Evolutionary conservation across 2,888 invertebrate genomes (phyloP).

Genomic region (Hyppa rectilinea): DNA sequence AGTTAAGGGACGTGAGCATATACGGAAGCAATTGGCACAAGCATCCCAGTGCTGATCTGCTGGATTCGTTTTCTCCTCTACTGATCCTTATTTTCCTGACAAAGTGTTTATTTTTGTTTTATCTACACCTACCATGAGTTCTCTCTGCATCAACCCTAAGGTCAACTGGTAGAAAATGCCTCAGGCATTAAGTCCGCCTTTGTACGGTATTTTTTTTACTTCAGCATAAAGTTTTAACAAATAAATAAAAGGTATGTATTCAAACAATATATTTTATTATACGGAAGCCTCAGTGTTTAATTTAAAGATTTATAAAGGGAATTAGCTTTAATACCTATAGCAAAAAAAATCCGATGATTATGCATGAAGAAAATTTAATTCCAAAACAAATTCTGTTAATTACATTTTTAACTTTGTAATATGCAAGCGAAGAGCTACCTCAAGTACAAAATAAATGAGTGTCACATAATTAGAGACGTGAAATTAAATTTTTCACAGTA

Average conservation of each 20-base stretch:
- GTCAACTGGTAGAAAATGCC: too few species aligned
- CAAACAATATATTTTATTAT: neutral
- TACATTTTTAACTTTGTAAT: neutral
- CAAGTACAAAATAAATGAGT: conserved; percentile 10
- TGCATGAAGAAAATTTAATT: neutral
- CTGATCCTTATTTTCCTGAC: too few species aligned
- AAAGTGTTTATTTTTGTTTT: too few species aligned
- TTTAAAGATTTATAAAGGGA: neutral
- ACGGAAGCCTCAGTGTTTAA: neutral
- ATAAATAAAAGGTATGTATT: neutral
- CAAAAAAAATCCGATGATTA: neutral
- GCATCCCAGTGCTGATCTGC: too few species aligned
- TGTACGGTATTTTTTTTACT: too few species aligned
- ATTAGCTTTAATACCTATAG: neutral
- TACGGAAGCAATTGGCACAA: too few species aligned
- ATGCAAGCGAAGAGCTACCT: neutral
- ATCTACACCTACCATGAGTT: too few species aligned
- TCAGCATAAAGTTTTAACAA: too few species aligned
- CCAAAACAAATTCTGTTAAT: neutral
- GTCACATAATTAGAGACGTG: conserved; percentile 44
- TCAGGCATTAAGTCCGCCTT: too few species aligned
- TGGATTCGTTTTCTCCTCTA: too few species aligned
- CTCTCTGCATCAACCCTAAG: too few species aligned
- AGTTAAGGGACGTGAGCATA: too few species aligned
- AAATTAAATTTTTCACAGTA: conserved; percentile 55